Percentiles rank a stretch among this genome's conserved stretches.
Conservation (phyloP, 2,797 vertebrate species). For the Smutsia gigantea region DNA sequence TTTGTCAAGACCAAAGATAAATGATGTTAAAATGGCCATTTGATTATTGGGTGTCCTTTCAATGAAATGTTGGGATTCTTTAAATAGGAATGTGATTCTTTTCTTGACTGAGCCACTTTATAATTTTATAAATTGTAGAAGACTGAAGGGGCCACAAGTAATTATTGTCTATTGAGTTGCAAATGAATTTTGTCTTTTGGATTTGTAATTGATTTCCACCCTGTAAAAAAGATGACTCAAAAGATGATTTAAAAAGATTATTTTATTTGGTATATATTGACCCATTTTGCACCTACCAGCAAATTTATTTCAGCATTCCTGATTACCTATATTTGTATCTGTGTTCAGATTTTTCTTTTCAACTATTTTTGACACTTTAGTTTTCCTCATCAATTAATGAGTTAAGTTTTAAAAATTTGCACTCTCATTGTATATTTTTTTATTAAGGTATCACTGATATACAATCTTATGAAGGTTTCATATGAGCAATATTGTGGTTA, state of each 20-base stretch:
- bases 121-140: not conserved
- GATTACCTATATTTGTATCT: not conserved
- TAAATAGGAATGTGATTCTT: not conserved
- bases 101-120: not conserved
- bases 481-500: no score
- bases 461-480: no score
- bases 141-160: not conserved
- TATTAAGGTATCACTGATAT: no score
- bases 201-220: not conserved
- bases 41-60: not conserved
- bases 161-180: not conserved
- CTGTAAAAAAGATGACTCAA: not conserved
- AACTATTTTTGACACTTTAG: not conserved
- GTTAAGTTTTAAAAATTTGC: not conserved
- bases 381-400: not conserved
- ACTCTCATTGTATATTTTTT: not conserved
- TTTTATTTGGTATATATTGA: not conserved
- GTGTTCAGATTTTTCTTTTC: conserved; percentile 22
- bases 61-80: not conserved
- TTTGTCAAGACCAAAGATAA: not conserved
- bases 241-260: not conserved
- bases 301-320: not conserved
- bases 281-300: not conserved
- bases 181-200: not conserved
- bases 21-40: not conserved